A percentile compares a stretch with the other conserved stretches of the same genome.
These are phyloP conservation scores for Drosophila merina DNA, from an alignment of 2,888 invertebrate species.

Conservation along the genomic window DNA sequence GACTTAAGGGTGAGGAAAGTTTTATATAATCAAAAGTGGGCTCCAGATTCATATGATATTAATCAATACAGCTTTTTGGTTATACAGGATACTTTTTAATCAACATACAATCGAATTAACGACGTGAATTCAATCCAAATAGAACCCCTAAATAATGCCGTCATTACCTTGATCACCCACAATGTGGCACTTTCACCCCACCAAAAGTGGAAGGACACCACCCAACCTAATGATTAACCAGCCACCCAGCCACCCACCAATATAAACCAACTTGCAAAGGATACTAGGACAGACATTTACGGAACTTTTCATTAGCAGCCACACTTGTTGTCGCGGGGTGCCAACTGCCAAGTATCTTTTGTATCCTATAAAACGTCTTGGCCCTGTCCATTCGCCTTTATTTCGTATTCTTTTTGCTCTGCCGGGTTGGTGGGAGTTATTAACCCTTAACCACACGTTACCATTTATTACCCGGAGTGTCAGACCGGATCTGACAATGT, in stretches of 20 bases:
- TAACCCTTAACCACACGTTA: conserved; percentile 82
- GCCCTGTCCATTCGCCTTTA: conserved; percentile 50
- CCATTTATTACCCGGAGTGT: conserved; percentile 79
- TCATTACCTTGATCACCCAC: conserved; percentile 21
- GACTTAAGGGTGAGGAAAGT: not conserved
- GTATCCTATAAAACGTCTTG: conserved; percentile 68
- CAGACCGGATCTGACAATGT: conserved; percentile 53
- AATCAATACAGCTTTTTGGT: not conserved
- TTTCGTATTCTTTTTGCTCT: conserved; percentile 50
- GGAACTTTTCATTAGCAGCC: conserved; percentile 75
- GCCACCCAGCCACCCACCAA: conserved; percentile 7
- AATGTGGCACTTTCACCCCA: not conserved
- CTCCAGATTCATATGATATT: not conserved
- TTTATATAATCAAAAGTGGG: not conserved
- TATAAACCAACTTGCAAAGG: conserved; percentile 32
- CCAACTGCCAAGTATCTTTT: conserved; percentile 35
- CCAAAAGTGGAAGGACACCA: not conserved
- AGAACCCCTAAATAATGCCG: conserved; percentile 11
- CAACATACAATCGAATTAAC: conserved; percentile 1
- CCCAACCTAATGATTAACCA: conserved; percentile 15
- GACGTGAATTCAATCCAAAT: conserved; percentile 5
- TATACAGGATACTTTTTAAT: too few relatives aligned
- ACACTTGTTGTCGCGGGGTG: conserved; percentile 56
- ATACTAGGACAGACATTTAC: conserved; percentile 51
- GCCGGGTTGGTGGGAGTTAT: conserved; percentile 73